phyloP scores from a whole-genome alignment of 2,113 vertebrate species.

The Cygnus atratus region DNA sequence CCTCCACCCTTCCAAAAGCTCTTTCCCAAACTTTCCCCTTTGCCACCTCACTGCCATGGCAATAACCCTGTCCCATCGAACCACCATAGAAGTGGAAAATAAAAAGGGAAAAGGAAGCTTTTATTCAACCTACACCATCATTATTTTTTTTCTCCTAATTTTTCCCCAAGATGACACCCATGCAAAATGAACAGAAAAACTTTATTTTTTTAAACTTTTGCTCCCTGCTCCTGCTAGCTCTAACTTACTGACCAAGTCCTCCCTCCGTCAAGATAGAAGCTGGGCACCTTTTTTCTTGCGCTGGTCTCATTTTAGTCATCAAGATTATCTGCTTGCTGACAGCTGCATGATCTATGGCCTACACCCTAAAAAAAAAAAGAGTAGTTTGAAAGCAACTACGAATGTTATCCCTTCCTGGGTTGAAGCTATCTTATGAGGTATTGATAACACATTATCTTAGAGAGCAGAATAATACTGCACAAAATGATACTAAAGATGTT shows the following conservation, averaged over 20 bases:
- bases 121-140: neutral
- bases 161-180: neutral
- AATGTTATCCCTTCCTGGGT: constrained; percentile 68
- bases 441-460: constrained; percentile 80
- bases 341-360: constrained; percentile 70
- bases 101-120: neutral
- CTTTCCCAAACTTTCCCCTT: constrained; percentile 38
- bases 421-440: constrained; percentile 74
- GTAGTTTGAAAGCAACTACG: constrained; percentile 51
- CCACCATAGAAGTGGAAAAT: neutral
- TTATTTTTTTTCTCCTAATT: neutral
- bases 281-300: constrained; percentile 24
- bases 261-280: neutral
- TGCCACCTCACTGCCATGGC: neutral
- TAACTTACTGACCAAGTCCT: constrained; percentile 7
- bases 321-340: constrained; percentile 74
- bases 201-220: neutral
- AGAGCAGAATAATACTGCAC: constrained; percentile 76
- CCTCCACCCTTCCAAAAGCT: constrained; percentile 9
- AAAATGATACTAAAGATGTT: constrained; percentile 77
- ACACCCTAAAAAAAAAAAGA: constrained; percentile 52
- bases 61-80: neutral
- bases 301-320: constrained; percentile 68
- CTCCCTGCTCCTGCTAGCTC: neutral
- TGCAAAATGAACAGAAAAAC: neutral